These are phyloP conservation scores for Venturia canescens DNA, from an alignment of 1,140 invertebrate species.

Conservation along the genomic window DNA sequence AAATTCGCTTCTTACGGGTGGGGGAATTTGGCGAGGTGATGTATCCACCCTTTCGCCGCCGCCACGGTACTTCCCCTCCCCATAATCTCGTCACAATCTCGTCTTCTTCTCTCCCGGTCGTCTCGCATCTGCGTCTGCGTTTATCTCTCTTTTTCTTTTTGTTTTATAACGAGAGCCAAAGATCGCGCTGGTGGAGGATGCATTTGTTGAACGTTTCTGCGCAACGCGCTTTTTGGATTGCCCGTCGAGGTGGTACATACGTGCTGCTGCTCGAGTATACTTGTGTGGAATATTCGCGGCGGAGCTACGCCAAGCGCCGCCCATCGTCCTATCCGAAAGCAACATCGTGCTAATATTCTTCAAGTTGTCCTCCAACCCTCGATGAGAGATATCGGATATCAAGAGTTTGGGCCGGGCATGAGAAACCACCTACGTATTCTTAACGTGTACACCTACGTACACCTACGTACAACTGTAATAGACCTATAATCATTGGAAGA, in stretches of 20 bases:
- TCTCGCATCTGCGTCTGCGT: background rate
- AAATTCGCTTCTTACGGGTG: background rate
- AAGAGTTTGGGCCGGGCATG: background rate
- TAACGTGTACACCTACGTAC: too few species aligned
- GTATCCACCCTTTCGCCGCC: background rate
- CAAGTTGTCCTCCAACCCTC: conserved; percentile 52
- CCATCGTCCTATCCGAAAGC: conserved; percentile 68
- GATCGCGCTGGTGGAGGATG: background rate
- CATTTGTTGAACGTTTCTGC: conserved; percentile 21
- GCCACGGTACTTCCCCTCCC: too few species aligned
- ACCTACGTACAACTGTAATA: too few species aligned
- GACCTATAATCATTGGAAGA: too few species aligned
- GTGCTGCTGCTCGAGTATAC: conserved; percentile 10
- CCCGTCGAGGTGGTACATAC: conserved; percentile 14
- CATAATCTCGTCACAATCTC: too few species aligned
- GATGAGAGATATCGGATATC: background rate
- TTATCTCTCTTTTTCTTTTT: background rate
- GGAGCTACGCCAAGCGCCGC: conserved; percentile 63
- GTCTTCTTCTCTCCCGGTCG: background rate
- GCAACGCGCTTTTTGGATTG: conserved; percentile 29
- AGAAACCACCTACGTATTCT: too few species aligned
- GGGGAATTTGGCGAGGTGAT: background rate
- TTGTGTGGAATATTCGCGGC: conserved; percentile 65
- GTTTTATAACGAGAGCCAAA: too few species aligned
- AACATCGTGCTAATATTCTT: conserved; percentile 58